Conservation (phyloP, 1,140 invertebrate species). For the Onthophagus taurus region DNA sequence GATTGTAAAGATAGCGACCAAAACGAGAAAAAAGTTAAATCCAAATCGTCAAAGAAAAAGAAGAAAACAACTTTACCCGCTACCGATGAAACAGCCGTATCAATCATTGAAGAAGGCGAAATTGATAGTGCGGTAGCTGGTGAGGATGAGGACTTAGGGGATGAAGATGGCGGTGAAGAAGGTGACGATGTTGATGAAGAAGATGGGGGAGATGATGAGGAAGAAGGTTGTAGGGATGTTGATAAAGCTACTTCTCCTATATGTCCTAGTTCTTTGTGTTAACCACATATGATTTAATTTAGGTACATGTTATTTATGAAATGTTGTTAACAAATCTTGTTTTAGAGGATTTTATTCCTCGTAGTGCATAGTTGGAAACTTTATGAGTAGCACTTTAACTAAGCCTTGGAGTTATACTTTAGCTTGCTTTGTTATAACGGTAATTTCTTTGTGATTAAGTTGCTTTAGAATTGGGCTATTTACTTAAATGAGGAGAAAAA, state of each 20-base stretch:
- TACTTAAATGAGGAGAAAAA: no score
- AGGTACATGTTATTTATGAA: no score
- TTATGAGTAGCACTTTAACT: no score
- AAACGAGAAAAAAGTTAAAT: slow-evolving; percentile 18
- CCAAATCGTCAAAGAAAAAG: slow-evolving; percentile 19
- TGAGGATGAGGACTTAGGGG: slow-evolving; percentile 13
- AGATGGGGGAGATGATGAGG: slow-evolving; percentile 6
- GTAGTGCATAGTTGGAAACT: no score
- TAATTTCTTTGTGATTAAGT: no score
- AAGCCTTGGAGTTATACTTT: no score
- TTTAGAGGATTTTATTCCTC: no score
- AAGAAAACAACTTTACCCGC: slow-evolving; percentile 6
- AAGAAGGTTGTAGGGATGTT: slow-evolving; percentile 10
- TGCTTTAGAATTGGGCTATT: no score
- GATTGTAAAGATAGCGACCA: slow-evolving; percentile 29
- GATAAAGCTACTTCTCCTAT: slow-evolving; percentile 33
- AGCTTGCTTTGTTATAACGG: no score
- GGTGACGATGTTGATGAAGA: slow-evolving; percentile 4
- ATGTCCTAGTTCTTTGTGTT: no score
- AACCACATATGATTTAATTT: no score
- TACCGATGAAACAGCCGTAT: not conserved
- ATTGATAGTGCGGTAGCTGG: slow-evolving; percentile 20
- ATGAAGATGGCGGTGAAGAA: slow-evolving; percentile 15
- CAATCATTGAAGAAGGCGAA: not conserved
- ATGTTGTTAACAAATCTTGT: no score